Conservation (phyloP, 2,113 vertebrate genomes). For the Lepidothrix coronata region DNA sequence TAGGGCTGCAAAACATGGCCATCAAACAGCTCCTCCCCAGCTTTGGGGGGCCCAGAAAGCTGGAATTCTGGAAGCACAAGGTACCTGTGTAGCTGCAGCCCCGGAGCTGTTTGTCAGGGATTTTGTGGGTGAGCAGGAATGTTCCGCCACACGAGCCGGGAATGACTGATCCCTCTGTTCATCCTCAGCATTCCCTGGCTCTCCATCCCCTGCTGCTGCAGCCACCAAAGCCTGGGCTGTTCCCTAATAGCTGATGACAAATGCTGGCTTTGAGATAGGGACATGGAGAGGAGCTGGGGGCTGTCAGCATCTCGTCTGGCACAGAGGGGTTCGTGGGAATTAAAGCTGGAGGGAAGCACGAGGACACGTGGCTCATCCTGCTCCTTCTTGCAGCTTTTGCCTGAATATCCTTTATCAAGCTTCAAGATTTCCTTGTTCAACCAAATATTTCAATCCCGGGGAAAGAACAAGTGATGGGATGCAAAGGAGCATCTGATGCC, state of each 20-base stretch:
- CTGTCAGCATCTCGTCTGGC: not conserved
- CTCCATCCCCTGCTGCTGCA: not conserved
- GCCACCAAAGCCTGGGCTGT: not conserved
- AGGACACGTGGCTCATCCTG: not conserved
- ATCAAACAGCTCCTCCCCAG: not conserved
- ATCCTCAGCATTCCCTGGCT: not conserved
- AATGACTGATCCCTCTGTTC: not conserved
- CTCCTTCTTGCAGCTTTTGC: rapidly evolving
- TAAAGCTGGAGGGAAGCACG: not conserved
- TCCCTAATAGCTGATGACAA: not conserved
- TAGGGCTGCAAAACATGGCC: not conserved
- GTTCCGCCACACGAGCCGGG: not conserved
- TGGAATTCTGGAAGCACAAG: not conserved
- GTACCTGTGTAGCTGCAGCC: not conserved
- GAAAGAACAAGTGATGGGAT: not conserved
- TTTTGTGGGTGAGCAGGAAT: slow-evolving; percentile 7
- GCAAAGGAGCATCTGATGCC: not conserved
- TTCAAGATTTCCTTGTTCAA: not conserved
- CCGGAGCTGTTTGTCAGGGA: not conserved
- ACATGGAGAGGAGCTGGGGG: not conserved
- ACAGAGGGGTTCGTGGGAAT: rapidly evolving
- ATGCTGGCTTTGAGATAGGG: not conserved
- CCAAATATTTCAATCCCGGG: not conserved
- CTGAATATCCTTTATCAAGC: not conserved
- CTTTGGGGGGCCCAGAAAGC: not conserved